A percentile compares a stretch with the other conserved stretches of the same genome.
phyloP scores from a whole-genome alignment of 2,888 invertebrate genomes.

The Aphrophora alni region DNA sequence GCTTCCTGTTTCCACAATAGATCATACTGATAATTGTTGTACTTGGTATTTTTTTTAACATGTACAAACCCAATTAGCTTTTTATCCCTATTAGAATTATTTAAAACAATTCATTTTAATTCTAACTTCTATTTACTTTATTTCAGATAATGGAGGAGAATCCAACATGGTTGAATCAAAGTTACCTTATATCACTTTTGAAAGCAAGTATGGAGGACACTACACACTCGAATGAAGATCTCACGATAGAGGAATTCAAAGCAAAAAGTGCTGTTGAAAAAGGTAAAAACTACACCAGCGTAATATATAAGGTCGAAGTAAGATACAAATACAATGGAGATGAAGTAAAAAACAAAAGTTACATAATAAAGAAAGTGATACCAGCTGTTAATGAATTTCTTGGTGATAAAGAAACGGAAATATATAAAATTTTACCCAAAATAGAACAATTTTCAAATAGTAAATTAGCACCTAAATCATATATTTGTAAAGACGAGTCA shows the following conservation, averaged over 20 bases:
- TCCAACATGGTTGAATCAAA: background rate
- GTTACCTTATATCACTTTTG: background rate
- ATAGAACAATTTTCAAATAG: background rate
- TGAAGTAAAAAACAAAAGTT: background rate
- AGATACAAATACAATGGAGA: background rate
- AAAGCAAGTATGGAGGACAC: background rate
- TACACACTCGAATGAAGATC: background rate
- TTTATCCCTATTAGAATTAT: no score
- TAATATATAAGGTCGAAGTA: background rate
- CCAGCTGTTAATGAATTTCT: background rate
- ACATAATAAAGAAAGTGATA: background rate
- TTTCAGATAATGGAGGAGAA: background rate
- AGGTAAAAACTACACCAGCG: background rate
- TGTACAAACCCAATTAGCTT: no score
- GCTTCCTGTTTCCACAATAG: no score
- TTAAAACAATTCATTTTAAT: no score
- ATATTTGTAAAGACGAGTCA: background rate
- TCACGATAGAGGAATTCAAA: background rate
- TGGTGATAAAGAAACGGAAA: background rate
- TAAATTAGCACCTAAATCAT: background rate
- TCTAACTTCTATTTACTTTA: no score
- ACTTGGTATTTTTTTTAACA: no score
- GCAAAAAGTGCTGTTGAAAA: background rate
- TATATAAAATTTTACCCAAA: background rate
- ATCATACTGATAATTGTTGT: no score